Conservation (phyloP, 64 coral and sea anemone species). For the Astreopora myriophthalma region DNA sequence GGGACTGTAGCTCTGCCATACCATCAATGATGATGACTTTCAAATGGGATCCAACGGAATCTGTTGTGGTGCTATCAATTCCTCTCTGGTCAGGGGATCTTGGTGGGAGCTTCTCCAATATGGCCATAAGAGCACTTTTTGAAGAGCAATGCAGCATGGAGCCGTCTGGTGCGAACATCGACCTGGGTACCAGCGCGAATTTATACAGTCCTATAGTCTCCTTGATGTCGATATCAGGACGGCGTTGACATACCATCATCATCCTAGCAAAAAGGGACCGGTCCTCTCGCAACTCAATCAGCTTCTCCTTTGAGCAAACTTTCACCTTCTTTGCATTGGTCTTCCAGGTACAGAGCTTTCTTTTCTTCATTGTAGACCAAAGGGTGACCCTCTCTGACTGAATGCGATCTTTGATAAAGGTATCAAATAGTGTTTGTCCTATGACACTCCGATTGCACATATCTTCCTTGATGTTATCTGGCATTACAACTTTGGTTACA, state of each 20-base stretch:
- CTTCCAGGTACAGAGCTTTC: not conserved
- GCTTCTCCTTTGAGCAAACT: not conserved
- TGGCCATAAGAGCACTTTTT: not conserved
- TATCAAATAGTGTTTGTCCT: no score
- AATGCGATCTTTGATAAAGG: no score
- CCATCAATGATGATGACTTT: no score
- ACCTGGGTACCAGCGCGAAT: not conserved
- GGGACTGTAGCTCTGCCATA: not conserved
- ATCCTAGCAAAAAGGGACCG: not conserved
- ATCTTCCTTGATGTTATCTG: no score
- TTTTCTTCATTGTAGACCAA: no score
- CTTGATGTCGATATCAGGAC: not conserved
- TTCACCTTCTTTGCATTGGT: slow-evolving; percentile 9
- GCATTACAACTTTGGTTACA: no score
- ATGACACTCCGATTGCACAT: no score
- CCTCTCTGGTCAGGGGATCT: not conserved
- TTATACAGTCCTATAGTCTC: not conserved
- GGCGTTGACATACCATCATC: not conserved
- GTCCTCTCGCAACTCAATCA: not conserved
- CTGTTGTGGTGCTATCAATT: not conserved
- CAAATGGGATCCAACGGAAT: no score
- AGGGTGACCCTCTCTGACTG: no score
- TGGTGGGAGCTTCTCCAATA: not conserved
- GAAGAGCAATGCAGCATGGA: not conserved
- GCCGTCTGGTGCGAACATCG: not conserved